Evolutionary conservation across 2,888 invertebrate genomes (phyloP).

Genomic region (Xestia c-nigrum): DNA sequence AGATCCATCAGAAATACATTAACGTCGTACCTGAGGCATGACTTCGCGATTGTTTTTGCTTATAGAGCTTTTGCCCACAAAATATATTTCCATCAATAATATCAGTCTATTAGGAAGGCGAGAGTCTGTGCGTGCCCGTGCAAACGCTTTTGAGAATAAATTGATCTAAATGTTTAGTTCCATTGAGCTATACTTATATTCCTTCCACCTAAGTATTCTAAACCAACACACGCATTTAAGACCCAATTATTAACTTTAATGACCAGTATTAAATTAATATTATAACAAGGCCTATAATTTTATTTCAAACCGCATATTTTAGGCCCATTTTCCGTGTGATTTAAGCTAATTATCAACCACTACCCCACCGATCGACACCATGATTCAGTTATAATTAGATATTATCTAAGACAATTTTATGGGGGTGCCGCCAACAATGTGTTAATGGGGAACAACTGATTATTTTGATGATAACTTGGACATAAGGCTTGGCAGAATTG

Average conservation of each 20-base stretch:
- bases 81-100: conserved; percentile 62
- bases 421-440: conserved; percentile 60
- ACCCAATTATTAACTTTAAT: conserved; percentile 40
- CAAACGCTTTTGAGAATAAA: conserved; percentile 20
- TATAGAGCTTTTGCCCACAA: conserved; percentile 64
- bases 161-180: conserved; percentile 15
- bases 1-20: conserved; percentile 90
- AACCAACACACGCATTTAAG: conserved; percentile 34
- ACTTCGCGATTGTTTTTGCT: conserved; percentile 78
- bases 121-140: conserved; percentile 8
- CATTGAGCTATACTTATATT: conserved; percentile 1
- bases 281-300: conserved; percentile 48
- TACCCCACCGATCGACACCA: conserved; percentile 57
- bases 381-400: conserved; percentile 54
- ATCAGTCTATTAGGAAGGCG: conserved; percentile 24
- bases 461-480: conserved; percentile 50
- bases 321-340: conserved; percentile 50
- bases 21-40: conserved; percentile 79
- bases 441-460: conserved; percentile 54
- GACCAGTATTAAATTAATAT: conserved; percentile 42
- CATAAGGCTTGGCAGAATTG: conserved; percentile 29
- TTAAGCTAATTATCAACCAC: conserved; percentile 61
- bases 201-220: conserved; percentile 7
- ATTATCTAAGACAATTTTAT: conserved; percentile 54
- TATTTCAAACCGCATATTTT: conserved; percentile 43